Conservation (phyloP, 2,797 vertebrate genomes). For the Pipistrellus pygmaeus region DNA sequence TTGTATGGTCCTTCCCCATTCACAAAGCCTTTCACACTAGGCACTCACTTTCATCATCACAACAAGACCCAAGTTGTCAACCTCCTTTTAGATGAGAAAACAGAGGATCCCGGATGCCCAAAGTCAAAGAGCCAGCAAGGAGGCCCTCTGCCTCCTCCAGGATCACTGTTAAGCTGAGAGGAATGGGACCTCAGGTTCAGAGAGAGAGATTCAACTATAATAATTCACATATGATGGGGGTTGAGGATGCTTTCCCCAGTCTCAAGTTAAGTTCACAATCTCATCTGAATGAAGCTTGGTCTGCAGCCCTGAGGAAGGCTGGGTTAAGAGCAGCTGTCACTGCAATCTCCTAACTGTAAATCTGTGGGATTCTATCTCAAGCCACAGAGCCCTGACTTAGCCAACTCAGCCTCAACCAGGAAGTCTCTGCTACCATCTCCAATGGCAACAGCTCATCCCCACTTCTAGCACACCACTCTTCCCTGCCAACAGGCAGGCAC, state of each 20-base stretch:
- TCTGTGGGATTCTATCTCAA: conserved; percentile 86
- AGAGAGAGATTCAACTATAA: background rate
- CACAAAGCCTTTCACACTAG: background rate
- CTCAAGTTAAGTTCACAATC: conserved; percentile 36
- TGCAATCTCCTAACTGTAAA: conserved; percentile 84
- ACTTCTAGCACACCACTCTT: conserved; percentile 56
- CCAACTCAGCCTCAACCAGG: conserved; percentile 79
- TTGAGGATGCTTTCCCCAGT: background rate
- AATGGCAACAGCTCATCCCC: conserved; percentile 79
- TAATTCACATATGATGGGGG: background rate
- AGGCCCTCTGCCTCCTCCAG: background rate
- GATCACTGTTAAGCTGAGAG: background rate
- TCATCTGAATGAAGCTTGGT: conserved; percentile 31
- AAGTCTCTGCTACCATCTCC: conserved; percentile 84
- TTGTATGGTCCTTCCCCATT: background rate
- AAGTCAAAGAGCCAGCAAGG: background rate
- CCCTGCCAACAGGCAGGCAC: conserved; percentile 66
- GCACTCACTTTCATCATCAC: background rate
- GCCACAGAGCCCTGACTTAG: conserved; percentile 83
- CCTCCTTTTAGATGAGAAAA: background rate
- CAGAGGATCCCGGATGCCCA: background rate
- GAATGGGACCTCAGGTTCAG: background rate
- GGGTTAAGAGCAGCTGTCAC: conserved; percentile 82
- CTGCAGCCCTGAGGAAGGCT: background rate
- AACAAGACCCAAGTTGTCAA: background rate